Base-by-base conservation (phyloP, 1,140 invertebrate genomes). In the Wiebesia pumilae region DNA sequence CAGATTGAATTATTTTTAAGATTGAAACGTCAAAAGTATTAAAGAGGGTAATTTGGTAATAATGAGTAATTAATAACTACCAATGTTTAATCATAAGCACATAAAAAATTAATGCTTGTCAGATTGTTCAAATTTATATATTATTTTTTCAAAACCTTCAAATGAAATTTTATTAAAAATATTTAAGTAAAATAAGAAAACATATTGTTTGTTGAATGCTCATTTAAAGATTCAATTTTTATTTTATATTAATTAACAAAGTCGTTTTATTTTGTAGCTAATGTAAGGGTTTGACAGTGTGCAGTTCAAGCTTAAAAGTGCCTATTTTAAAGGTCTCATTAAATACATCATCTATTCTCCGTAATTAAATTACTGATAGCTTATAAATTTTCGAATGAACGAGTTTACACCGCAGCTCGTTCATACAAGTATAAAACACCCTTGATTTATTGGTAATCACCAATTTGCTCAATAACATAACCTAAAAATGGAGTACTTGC, bases 391-490 rank as follows among this genome's bases (percentile, higher is more conserved):
- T 38, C 9, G 43, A 43, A 75, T 4, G 33, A 10, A 75, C 1
- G 3, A 40, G 14, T 3, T 3, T 75, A 12, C 9, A 40, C 19
- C 27, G 4, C 0, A 24, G 33, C 10, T 75, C 24, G 14, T 75
- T n/a, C 7, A 33, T 43, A 43, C 24, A 12, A n/a, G 9, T 43
- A 43, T 0, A n/a, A 43, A 43, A 43, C 9, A 7, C 27, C 43
- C 58, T 27, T 43, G n/a, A 75, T n/a, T 78, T 78, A n/a, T 77
- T 30, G n/a, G 40, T 19, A 78, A 78, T 47, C 43, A n/a, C 30
- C 54, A 78, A 78, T 3, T 30, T 54, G 71, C 71, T 43, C 30
- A 54, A 30, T 33, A 78, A 78, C 47, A 78, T 78, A 78, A 78
- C 77, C 77, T 78, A 78, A 30, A 78, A 54, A 51, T 14, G 21